Evolutionary conservation across 2,113 vertebrate species (phyloP).

Genomic region (Lamprotornis superbus): DNA sequence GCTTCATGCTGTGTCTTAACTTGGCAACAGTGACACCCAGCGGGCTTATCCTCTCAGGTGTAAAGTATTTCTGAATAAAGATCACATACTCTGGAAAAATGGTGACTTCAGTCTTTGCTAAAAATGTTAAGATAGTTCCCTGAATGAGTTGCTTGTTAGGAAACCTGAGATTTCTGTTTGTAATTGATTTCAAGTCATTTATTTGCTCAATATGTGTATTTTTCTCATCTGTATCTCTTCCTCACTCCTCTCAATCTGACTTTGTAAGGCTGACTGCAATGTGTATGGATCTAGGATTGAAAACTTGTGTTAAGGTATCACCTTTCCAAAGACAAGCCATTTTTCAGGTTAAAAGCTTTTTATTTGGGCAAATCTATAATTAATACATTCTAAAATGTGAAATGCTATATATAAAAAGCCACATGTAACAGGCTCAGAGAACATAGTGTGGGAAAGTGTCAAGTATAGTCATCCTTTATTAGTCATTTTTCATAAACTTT

Average conservation of each 20-base stretch:
- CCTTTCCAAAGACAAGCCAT: neutral
- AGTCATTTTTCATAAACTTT: neutral
- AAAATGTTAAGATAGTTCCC: neutral
- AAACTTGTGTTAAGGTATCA: neutral
- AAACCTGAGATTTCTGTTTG: neutral
- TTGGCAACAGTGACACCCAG: constrained; percentile 42
- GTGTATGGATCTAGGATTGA: neutral
- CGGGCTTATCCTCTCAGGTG: neutral
- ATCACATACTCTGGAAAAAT: neutral
- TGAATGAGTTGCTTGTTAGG: neutral
- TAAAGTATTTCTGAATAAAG: neutral
- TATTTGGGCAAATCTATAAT: neutral
- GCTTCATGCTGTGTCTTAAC: neutral
- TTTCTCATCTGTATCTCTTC: neutral
- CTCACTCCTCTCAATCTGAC: neutral
- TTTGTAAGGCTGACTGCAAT: fast-evolving
- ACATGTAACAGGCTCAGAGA: neutral
- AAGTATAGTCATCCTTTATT: neutral
- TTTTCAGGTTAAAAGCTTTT: neutral
- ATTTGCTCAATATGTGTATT: neutral
- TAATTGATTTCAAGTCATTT: neutral
- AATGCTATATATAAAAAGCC: neutral
- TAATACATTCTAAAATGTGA: neutral
- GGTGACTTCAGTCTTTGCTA: neutral
- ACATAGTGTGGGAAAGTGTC: neutral